A percentile compares a stretch with the other conserved stretches of the same genome.
Evolutionary conservation across 1,140 invertebrate genomes (phyloP).

Genomic region (Bombus balteatus): DNA sequence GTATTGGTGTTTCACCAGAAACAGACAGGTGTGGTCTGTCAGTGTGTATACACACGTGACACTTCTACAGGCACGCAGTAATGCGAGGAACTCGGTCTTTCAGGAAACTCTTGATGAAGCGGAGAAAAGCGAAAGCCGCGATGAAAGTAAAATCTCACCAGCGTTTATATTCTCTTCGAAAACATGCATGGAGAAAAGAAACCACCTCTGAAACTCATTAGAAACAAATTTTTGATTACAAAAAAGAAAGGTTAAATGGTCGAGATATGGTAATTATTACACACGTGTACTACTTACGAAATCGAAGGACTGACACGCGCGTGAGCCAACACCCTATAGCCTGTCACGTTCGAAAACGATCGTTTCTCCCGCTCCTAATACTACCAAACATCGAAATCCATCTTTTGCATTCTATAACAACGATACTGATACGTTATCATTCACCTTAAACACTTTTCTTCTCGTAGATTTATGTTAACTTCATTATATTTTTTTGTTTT

Average conservation of each 20-base stretch:
- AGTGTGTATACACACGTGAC: background rate
- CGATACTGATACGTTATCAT: background rate
- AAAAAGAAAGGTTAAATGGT: background rate
- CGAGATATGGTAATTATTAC: background rate
- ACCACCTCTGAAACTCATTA: no score
- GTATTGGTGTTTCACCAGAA: background rate
- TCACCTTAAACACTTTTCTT: background rate
- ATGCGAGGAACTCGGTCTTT: conserved; percentile 17
- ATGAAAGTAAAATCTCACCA: conserved; percentile 42
- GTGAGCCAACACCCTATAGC: conserved; percentile 52
- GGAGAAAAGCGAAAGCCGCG: conserved; percentile 51
- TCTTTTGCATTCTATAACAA: background rate
- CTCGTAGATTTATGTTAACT: background rate
- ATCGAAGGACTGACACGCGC: background rate
- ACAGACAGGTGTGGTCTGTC: conserved; percentile 1
- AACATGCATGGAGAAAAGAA: background rate
- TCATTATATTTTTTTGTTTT: background rate
- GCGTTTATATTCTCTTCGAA: background rate
- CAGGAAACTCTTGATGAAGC: conserved; percentile 9
- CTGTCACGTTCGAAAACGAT: conserved; percentile 29
- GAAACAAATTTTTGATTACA: no score
- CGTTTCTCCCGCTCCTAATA: background rate
- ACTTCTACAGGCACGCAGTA: background rate
- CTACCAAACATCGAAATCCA: background rate
- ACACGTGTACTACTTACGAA: conserved; percentile 23